Conservation (phyloP, 2,797 vertebrate genomes). For the Pagetopsis macropterus region DNA sequence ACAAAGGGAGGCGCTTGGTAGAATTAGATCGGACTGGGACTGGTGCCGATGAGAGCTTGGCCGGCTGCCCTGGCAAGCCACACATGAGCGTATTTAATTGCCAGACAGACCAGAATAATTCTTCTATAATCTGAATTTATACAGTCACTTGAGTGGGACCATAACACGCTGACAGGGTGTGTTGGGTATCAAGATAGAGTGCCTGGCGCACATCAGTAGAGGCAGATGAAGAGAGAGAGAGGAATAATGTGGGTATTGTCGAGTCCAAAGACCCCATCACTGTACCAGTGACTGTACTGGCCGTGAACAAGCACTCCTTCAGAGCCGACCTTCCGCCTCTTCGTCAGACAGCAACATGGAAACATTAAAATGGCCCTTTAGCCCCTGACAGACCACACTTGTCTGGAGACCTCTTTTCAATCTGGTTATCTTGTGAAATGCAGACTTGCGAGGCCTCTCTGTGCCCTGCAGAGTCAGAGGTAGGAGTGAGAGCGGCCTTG, state of each 20-base stretch:
- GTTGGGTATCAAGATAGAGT: conserved; percentile 69
- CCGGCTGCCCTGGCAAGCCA: conserved; percentile 89
- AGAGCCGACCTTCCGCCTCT: conserved; percentile 56
- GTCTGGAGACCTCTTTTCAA: conserved; percentile 68
- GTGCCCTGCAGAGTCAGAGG: conserved; percentile 50
- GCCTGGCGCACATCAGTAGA: conserved; percentile 62
- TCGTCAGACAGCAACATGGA: conserved; percentile 54
- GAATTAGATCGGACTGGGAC: conserved; percentile 88
- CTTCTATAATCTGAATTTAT: conserved; percentile 85
- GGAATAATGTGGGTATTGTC: conserved; percentile 74
- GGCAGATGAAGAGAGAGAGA: conserved; percentile 47
- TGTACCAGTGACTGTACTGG: conserved; percentile 65
- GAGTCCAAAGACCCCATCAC: conserved; percentile 53
- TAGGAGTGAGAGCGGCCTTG: conserved; percentile 64
- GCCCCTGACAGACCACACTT: conserved; percentile 68
- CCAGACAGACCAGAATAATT: conserved; percentile 92
- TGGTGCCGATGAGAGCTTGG: conserved; percentile 90
- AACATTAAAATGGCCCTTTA: conserved; percentile 63
- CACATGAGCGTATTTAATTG: conserved; percentile 92
- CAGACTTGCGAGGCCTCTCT: conserved; percentile 60
- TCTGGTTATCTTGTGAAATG: conserved; percentile 74
- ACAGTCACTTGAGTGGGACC: conserved; percentile 74
- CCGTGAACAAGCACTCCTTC: conserved; percentile 66
- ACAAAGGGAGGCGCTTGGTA: conserved; percentile 84
- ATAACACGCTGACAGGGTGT: conserved; percentile 75